Evolutionary conservation across 1,140 invertebrate genomes (phyloP), one percentile per base, ranked within the genome.

Genomic region (Belonocnema kinseyi): DNA sequence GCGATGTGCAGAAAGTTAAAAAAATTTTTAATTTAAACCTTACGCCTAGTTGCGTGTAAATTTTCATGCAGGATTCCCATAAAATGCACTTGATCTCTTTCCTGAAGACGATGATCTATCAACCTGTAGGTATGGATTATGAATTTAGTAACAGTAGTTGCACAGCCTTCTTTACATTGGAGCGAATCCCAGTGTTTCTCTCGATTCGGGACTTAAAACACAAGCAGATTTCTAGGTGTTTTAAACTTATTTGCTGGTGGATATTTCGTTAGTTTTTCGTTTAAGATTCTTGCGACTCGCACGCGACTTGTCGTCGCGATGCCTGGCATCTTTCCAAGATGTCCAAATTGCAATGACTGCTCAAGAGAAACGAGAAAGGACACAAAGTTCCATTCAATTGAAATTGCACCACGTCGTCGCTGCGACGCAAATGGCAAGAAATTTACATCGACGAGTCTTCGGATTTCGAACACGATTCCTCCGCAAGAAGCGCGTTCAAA

Each of bases 401-500:
- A 58, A 12, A 73, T 74, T 50, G 19, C 56, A 21, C 72, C 66
- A 53, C 75, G 77, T 80, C 77, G 61, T 46, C 71, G n/a, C 26
- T 71, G 14, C 26, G 16, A 16, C 46, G 33, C 21, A 72, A 77
- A 77, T 71, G 71, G 33, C 16, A 52, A 70, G 70, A 19, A 40
- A 66, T 13, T 77, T 70, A 40, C 13, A 54, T 53, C 50, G 12
- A 33, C 66, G 77, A 78, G 3, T 74, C 61, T n/a, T n/a, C 61
- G 14, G 61, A 66, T 66, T 66, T 66, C 13, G 58, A 66, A 11
- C 58, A 66, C 46, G 61, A 66, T 17, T 89, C 87, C 17, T 90
- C 89, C 0, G 88, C 84, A n/a, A 91, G 79, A 13, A 91, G 78
- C 50, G 89, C 84, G 81, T 88, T 90, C 7, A 91, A 78, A 75